Evolutionary conservation across 2,888 invertebrate species (phyloP), one percentile per base, ranked within the genome.

Genomic region (Chrysina gloriosa): DNA sequence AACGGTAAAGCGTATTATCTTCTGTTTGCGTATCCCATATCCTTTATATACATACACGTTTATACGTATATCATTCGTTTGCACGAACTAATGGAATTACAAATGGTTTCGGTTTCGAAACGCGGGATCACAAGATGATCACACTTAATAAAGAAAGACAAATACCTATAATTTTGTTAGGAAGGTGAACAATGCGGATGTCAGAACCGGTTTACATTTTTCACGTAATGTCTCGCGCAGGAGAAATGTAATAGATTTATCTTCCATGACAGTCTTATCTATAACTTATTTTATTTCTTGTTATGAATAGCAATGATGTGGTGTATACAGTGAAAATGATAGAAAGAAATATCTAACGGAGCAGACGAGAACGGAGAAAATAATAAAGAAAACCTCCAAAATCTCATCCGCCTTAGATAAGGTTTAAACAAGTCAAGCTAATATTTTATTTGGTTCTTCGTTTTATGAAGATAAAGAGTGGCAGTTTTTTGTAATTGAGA

Each of bases 161-260:
- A 36, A 56, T 23, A 36, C 11, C 36, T 11, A 36, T 21, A 23
- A 50, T 36, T 34, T 36, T n/a, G 3, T 4, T n/a, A 16, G 27
- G 14, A 45, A 14, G 27, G 27, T 14, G 27, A 42, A 25, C 27
- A 45, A 42, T 42, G 21, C 14, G 6, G 29, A 52, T 31, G 52
- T 27, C 19, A 45, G 6, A 42, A 16, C 39, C 31, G 14, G 29
- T 67, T 61, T 67, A 67, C 58, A 67, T 67, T 67, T 67, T 67
- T 61, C 66, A 61, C 58, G 27, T 36, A 47, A 27, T 61, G 6
- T 50, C 48, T 52, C 58, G 19, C 36, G 36, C 11, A 58, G 61
- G 27, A 39, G 48, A 65, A 67, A 61, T 67, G 61, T 48, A 61
- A 36, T 48, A 48, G 25, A 67, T 67, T 36, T 48, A 58, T 67